These are phyloP conservation scores for Staurois parvus DNA, from an alignment of 2,797 vertebrate species.

Conservation along the genomic window DNA sequence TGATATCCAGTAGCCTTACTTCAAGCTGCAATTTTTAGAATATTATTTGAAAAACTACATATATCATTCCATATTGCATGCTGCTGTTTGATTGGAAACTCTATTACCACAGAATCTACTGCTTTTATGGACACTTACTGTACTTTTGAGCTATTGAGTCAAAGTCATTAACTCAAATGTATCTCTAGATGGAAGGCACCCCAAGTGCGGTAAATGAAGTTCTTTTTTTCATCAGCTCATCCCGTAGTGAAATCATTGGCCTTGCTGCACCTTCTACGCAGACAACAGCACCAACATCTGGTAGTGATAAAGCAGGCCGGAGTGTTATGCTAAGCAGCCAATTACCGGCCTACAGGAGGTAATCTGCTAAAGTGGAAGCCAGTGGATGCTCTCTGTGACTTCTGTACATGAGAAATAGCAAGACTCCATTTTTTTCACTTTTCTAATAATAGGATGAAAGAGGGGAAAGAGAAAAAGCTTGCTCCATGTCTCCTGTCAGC, in stretches of 20 bases:
- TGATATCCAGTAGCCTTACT: too few relatives aligned
- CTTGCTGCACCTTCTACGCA: conserved; percentile 28
- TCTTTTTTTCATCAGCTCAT: conserved; percentile 40
- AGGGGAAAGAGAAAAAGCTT: conserved; percentile 2
- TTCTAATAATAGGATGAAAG: conserved; percentile 35
- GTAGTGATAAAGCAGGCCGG: conserved; percentile 45
- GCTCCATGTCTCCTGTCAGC: conserved; percentile 24
- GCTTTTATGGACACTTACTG: background rate
- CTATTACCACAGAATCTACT: too few relatives aligned
- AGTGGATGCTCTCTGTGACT: conserved; percentile 42
- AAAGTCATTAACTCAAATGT: conserved; percentile 17
- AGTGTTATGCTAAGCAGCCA: conserved; percentile 53
- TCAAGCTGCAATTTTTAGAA: too few relatives aligned
- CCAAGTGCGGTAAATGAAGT: conserved; percentile 36
- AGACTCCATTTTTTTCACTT: conserved; percentile 16
- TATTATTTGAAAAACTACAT: too few relatives aligned
- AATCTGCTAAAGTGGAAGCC: conserved; percentile 40
- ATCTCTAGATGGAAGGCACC: conserved; percentile 20
- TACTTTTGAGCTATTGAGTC: conserved; percentile 35
- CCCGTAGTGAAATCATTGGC: conserved; percentile 46
- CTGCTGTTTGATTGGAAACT: too few relatives aligned
- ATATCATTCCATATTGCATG: too few relatives aligned
- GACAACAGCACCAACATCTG: conserved; percentile 46
- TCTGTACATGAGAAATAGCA: conserved; percentile 38
- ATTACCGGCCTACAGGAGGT: conserved; percentile 51